Percentiles rank a stretch among this genome's conserved stretches.
phyloP scores from a whole-genome alignment of 2,797 vertebrate genomes.

The Dermochelys coriacea region DNA sequence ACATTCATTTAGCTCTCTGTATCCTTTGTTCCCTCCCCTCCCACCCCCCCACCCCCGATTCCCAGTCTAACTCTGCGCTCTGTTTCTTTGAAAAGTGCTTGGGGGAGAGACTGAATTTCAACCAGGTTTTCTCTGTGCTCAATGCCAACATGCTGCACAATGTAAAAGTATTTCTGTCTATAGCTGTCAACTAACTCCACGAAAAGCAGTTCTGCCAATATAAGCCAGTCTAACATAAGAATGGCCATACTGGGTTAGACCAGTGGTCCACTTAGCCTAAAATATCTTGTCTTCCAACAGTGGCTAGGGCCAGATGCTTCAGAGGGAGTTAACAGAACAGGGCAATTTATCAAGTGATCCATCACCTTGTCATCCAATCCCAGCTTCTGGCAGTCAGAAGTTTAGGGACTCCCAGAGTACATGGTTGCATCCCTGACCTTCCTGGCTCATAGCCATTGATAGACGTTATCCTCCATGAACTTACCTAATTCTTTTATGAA shows the following conservation, averaged over 20 bases:
- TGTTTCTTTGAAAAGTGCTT: not conserved
- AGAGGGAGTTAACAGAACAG: too few relatives aligned
- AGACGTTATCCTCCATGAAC: too few relatives aligned
- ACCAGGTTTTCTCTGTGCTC: not conserved
- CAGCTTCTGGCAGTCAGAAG: too few relatives aligned
- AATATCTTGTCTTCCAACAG: too few relatives aligned
- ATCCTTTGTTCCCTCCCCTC: not conserved
- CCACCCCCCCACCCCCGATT: not conserved
- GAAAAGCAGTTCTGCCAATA: not conserved
- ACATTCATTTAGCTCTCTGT: not conserved
- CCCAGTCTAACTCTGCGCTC: not conserved
- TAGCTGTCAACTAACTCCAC: not conserved
- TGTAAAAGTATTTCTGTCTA: not conserved
- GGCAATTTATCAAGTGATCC: too few relatives aligned
- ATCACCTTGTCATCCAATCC: too few relatives aligned
- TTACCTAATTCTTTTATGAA: too few relatives aligned
- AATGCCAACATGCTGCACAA: not conserved
- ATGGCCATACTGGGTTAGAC: not conserved
- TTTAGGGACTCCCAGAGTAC: too few relatives aligned
- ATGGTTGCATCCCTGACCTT: too few relatives aligned
- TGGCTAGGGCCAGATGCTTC: too few relatives aligned
- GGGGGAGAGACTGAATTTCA: not conserved
- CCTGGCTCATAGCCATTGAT: too few relatives aligned
- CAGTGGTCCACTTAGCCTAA: not conserved
- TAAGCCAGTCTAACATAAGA: not conserved